phyloP scores from a whole-genome alignment of 53 echinoderm and acorn worm genomes.

The Stichopus horrens region DNA sequence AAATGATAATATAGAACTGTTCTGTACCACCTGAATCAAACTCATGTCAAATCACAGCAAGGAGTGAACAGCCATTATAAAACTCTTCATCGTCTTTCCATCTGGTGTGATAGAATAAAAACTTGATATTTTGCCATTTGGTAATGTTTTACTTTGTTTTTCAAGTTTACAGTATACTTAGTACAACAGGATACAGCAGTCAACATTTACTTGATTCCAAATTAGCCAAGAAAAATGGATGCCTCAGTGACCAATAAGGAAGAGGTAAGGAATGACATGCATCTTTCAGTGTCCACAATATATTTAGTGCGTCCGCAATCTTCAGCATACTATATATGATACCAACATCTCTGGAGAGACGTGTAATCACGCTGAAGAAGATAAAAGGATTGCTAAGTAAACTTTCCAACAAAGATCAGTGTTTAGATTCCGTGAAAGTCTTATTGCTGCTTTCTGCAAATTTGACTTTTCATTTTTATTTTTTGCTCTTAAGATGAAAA shows the following conservation, averaged over 20 bases:
- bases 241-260: not conserved
- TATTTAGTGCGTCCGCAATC: too few relatives aligned
- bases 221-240: not conserved
- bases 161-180: not conserved
- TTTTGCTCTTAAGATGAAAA: constrained; percentile 9
- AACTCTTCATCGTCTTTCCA: too few relatives aligned
- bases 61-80: too few relatives aligned
- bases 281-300: not conserved
- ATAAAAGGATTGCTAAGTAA: not conserved
- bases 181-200: not conserved
- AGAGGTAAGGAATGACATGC: not conserved
- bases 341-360: too few relatives aligned
- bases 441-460: not conserved
- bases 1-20: too few relatives aligned
- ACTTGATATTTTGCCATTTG: too few relatives aligned
- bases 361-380: not conserved
- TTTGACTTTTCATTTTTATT: not conserved
- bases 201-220: not conserved
- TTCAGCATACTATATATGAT: too few relatives aligned
- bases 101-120: too few relatives aligned
- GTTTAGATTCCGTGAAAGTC: not conserved
- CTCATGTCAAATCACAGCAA: too few relatives aligned
- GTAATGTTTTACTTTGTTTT: not conserved
- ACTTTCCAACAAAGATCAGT: not conserved
- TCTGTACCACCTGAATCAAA: too few relatives aligned